A percentile compares a stretch with the other conserved stretches of the same genome.
Evolutionary conservation across 2,113 vertebrate species (phyloP).

Genomic region (Hippocampus comes): DNA sequence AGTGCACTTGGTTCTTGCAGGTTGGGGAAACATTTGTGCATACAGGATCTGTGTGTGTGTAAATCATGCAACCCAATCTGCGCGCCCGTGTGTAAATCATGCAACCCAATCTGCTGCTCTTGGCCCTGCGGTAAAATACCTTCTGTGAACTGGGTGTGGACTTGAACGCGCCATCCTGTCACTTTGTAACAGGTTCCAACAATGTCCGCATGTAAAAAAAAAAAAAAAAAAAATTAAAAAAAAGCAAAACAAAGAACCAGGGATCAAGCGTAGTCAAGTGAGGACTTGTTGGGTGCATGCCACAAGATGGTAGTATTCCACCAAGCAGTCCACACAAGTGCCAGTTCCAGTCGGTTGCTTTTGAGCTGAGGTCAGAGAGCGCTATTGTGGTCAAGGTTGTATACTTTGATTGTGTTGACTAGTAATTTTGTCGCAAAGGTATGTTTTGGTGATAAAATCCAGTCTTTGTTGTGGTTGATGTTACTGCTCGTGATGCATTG

Average conservation of each 20-base stretch:
- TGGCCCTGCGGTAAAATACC: not conserved
- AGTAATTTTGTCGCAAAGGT: not conserved
- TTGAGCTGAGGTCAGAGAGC: not conserved
- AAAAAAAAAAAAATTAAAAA: not conserved
- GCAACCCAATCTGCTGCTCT: not conserved
- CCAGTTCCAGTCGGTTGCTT: not conserved
- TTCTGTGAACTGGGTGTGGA: conserved; percentile 1
- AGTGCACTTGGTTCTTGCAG: too few relatives aligned
- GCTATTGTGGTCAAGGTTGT: too few relatives aligned
- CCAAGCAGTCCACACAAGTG: not conserved
- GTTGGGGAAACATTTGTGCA: too few relatives aligned
- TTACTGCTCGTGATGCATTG: too few relatives aligned
- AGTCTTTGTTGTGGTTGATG: not conserved
- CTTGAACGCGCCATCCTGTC: not conserved
- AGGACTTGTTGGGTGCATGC: not conserved
- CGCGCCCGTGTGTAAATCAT: not conserved
- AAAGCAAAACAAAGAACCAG: too few relatives aligned
- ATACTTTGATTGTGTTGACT: too few relatives aligned
- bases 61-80: too few relatives aligned
- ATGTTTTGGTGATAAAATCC: not conserved
- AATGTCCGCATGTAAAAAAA: not conserved
- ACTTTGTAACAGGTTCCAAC: not conserved
- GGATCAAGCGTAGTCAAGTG: not conserved
- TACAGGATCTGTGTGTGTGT: too few relatives aligned
- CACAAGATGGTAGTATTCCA: conserved; percentile 44